Evolutionary conservation across 2,113 vertebrate species (phyloP).

Genomic region (Ammospiza nelsoni): DNA sequence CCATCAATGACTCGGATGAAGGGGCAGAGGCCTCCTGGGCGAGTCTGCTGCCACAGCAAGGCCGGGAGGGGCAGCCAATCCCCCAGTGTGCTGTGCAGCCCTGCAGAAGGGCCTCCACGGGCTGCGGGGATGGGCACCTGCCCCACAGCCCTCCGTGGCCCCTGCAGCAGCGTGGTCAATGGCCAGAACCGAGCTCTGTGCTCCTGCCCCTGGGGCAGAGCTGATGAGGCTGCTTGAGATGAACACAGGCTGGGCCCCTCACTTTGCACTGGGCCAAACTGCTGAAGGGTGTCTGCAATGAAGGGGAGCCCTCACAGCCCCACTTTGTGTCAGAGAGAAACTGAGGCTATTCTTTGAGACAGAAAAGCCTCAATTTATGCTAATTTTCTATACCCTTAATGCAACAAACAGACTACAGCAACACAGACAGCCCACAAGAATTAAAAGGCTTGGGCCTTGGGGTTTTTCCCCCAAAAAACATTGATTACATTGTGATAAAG

Average conservation of each 20-base stretch:
- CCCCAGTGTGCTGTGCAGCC: too few species aligned
- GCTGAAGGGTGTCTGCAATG: neutral
- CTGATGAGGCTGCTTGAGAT: neutral
- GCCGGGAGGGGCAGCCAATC: neutral
- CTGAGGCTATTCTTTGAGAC: neutral
- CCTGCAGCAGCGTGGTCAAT: neutral
- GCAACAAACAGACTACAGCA: neutral
- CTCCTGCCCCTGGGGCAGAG: too few species aligned
- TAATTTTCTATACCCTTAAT: neutral
- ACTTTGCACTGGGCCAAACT: neutral
- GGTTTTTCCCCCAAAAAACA: neutral
- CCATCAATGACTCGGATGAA: too few species aligned
- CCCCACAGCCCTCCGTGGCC: too few species aligned
- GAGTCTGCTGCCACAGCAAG: neutral
- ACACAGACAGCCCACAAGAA: neutral
- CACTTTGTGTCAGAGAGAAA: too few species aligned
- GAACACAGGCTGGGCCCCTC: neutral
- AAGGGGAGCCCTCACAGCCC: too few species aligned
- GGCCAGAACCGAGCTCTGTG: neutral
- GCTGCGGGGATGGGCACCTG: neutral
- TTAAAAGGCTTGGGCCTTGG: neutral
- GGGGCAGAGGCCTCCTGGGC: neutral
- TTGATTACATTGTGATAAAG: neutral
- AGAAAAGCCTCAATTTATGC: neutral
- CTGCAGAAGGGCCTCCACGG: too few species aligned